Evolutionary conservation across 2,797 vertebrate species (phyloP).

Genomic region (Ceyx erithaca): DNA sequence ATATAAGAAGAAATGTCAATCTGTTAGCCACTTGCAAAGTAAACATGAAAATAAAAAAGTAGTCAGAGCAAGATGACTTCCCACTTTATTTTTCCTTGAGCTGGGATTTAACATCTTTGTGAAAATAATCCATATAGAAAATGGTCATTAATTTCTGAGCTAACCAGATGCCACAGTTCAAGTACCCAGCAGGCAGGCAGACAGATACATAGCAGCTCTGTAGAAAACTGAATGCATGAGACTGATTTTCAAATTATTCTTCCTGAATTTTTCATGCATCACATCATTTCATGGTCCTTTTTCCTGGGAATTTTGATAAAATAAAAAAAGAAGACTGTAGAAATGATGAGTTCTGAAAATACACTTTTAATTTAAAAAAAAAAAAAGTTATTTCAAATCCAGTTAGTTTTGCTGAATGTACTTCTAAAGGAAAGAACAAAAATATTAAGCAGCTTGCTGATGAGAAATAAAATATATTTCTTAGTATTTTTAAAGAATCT

Average conservation of each 20-base stretch:
- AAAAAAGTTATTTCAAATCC: background rate
- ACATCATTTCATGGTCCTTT: background rate
- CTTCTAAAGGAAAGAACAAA: background rate
- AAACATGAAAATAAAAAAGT: background rate
- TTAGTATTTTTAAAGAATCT: background rate
- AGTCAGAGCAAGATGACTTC: background rate
- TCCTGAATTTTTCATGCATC: slow-evolving; percentile 15
- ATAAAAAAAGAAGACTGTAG: background rate
- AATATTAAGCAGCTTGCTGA: background rate
- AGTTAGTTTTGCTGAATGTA: background rate
- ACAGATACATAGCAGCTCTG: background rate
- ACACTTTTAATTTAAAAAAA: background rate
- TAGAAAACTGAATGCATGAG: slow-evolving; percentile 18
- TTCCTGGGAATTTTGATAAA: background rate
- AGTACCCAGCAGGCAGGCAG: background rate
- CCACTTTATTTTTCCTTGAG: slow-evolving; percentile 3
- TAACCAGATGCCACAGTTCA: slow-evolving; percentile 54
- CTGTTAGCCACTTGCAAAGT: background rate
- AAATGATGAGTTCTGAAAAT: background rate
- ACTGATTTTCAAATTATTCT: slow-evolving; percentile 36
- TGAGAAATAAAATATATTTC: background rate
- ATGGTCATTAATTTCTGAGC: slow-evolving; percentile 47
- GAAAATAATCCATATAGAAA: slow-evolving; percentile 50
- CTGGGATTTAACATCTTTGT: background rate
- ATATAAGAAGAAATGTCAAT: background rate